Percentiles rank a stretch among this genome's conserved stretches.
phyloP scores from a whole-genome alignment of 2,888 invertebrate genomes.

The Alloplasta piceator region DNA sequence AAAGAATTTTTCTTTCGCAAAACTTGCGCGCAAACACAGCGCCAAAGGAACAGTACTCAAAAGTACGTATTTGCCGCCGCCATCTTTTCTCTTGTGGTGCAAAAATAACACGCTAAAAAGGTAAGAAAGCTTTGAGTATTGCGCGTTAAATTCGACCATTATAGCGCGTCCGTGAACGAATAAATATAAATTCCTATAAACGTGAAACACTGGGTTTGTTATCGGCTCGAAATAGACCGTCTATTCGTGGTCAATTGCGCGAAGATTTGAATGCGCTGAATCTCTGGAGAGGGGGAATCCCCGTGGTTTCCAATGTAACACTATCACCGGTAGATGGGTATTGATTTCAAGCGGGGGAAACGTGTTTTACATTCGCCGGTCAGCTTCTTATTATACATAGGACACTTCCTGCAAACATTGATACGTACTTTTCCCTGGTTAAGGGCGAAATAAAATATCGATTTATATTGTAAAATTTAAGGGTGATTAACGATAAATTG shows the following conservation, averaged over 20 bases:
- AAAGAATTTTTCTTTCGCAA: neutral
- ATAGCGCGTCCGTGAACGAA: neutral
- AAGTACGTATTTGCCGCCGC: neutral
- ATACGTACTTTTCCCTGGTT: neutral
- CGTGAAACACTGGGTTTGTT: neutral
- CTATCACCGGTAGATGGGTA: slow-evolving; percentile 68
- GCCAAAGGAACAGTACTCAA: neutral
- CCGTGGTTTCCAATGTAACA: slow-evolving; percentile 51
- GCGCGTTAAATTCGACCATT: neutral
- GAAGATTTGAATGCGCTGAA: slow-evolving; percentile 16
- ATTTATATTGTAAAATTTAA: neutral
- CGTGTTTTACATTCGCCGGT: slow-evolving; percentile 52
- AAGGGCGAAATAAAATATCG: slow-evolving; percentile 5
- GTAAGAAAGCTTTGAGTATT: neutral
- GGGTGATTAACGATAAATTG: no score
- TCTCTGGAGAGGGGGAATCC: slow-evolving; percentile 49
- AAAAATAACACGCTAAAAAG: slow-evolving; percentile 1
- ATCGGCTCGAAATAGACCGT: slow-evolving; percentile 1
- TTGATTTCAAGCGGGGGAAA: slow-evolving; percentile 75
- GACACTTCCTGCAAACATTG: slow-evolving; percentile 74
- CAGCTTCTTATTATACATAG: slow-evolving; percentile 58
- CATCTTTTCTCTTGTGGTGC: neutral
- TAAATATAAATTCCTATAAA: no score
- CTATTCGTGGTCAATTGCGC: slow-evolving; percentile 1
- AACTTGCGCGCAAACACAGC: neutral